Percentiles rank a stretch among this genome's conserved stretches.
phyloP scores from a whole-genome alignment of 2,888 invertebrate genomes.

The Ditula angustiorana region DNA sequence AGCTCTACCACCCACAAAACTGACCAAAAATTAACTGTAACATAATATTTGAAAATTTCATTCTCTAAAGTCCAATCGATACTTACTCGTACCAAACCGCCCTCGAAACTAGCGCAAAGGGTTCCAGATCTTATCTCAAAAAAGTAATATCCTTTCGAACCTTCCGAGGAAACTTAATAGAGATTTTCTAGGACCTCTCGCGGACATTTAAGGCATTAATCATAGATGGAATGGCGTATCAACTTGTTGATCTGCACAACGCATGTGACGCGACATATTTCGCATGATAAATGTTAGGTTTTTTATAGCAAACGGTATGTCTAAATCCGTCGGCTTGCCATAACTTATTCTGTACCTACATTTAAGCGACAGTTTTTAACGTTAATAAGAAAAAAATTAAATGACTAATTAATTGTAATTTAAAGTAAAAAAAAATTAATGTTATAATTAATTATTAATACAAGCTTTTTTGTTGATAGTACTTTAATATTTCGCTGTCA shows the following conservation, averaged over 20 bases:
- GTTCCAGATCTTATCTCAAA: conserved; percentile 68
- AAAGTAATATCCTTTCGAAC: conserved; percentile 73
- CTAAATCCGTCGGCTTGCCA: background rate
- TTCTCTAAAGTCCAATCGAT: conserved; percentile 28
- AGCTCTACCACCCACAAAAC: no score
- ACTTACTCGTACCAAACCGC: conserved; percentile 34
- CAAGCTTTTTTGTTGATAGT: no score
- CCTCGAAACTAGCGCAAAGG: conserved; percentile 51
- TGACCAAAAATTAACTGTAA: no score
- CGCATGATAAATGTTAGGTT: conserved; percentile 9
- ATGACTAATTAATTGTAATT: no score
- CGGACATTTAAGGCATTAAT: conserved; percentile 23
- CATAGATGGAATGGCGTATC: conserved; percentile 33
- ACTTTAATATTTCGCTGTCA: no score
- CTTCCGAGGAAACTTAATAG: conserved; percentile 28
- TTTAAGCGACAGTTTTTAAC: no score
- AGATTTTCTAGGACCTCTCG: conserved; percentile 27
- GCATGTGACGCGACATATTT: conserved; percentile 15
- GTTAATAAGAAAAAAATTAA: no score
- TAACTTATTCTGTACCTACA: background rate
- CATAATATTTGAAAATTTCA: no score
- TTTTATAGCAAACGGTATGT: background rate
- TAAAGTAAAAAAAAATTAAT: no score
- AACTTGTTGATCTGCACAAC: conserved; percentile 34
- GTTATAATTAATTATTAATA: no score